Evolutionary conservation across 2,888 invertebrate genomes (phyloP), one percentile per base, ranked within the genome.

Genomic region (Andrena dorsata): DNA sequence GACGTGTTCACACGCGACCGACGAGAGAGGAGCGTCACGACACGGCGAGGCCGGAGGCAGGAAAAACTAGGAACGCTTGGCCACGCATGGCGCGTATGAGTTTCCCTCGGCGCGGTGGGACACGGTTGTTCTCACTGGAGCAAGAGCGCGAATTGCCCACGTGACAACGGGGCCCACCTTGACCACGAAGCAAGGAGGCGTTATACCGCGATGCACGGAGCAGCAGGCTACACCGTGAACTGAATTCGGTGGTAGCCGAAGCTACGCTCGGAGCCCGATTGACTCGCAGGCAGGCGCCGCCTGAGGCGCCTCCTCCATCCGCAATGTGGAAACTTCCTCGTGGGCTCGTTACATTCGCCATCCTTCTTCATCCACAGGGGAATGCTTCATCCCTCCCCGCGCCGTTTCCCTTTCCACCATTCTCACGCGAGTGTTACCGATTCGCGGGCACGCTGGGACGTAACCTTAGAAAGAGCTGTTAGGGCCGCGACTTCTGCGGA

Each of bases 151-250:
- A 51, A 32, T 8, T 60, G 32, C 2, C 66, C 83, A 71, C 78
- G 83, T 83, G 87, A 74, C 86, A 63, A 58, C 66, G 71, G 63
- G 16, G 71, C 73, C 72, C 69, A 84, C 76, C 84, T 82, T 84
- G 81, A 84, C 80, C 81, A 76, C 81, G 72, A 71, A 49, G 64
- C 63, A 53, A 65, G 70, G 64, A 56, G 56, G 63, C 72, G 77
- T 35, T 81, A 16, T 5, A 71, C 88, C 56, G 56, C 56, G 90
- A 90, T 87, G 86, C 86, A 87, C 87, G 82, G 88, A 90, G 86
- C 85, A 85, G 87, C 89, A 89, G 88, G 81, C 90, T 88, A 84
- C 91, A 89, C 86, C 86, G 89, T 88, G 86, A 87, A 92, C 91
- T 92, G 91, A 91, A 89, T 91, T 90, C 89, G 88, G 83, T 85